Evolutionary conservation across 1,140 invertebrate species (phyloP).

Genomic region (Papilio machaon): DNA sequence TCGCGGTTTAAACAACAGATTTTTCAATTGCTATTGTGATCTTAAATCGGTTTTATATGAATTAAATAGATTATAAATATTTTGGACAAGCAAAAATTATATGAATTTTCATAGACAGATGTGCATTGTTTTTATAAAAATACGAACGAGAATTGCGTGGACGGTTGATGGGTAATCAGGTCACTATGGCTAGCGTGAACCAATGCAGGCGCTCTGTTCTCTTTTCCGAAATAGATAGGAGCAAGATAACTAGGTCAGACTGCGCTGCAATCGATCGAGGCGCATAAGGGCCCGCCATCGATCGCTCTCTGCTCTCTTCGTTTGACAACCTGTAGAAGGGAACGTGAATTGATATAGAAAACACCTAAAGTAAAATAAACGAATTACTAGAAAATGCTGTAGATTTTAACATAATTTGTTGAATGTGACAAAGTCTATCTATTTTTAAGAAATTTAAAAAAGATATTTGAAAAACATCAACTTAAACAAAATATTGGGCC

Average conservation of each 20-base stretch:
- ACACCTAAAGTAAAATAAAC: background rate
- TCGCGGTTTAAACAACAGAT: too few species aligned
- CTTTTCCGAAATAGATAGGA: constrained; percentile 71
- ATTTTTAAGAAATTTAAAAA: too few species aligned
- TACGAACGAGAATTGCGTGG: constrained; percentile 34
- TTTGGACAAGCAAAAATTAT: background rate
- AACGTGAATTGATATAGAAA: background rate
- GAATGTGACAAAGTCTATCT: too few species aligned
- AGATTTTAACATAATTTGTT: background rate
- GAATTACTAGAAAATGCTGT: background rate
- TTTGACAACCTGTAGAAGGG: constrained; percentile 35
- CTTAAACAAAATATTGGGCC: background rate
- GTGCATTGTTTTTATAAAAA: constrained; percentile 24
- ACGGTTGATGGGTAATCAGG: constrained; percentile 54
- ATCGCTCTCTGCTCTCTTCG: background rate
- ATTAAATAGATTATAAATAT: background rate
- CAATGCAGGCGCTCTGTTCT: constrained; percentile 68
- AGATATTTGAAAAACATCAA: background rate
- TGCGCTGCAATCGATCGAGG: constrained; percentile 58
- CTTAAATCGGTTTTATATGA: background rate
- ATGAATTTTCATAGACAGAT: background rate
- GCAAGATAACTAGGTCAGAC: constrained; percentile 65
- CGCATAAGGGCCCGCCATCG: constrained; percentile 37
- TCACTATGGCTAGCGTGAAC: constrained; percentile 66
- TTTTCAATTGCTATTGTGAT: too few species aligned